These are phyloP conservation scores for Acanthosoma haemorrhoidale DNA, from an alignment of 2,888 invertebrate genomes.

Conservation along the genomic window DNA sequence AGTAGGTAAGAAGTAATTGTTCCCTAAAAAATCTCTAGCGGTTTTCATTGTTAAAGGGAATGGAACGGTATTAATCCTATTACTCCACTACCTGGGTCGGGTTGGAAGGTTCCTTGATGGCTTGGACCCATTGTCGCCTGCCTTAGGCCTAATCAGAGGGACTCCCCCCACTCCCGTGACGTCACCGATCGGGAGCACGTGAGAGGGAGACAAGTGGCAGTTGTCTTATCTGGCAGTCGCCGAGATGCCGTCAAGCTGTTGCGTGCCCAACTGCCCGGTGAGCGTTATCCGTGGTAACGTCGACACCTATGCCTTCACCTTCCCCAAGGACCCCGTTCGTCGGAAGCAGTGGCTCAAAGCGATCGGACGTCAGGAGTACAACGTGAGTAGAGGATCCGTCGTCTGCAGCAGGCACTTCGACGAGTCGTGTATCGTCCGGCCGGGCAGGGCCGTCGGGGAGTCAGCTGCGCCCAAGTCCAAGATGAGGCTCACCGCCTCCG, in stretches of 20 bases:
- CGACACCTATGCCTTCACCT: conserved; percentile 20
- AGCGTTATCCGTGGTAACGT: conserved; percentile 13
- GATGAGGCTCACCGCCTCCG: conserved; percentile 1
- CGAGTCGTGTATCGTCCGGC: not conserved
- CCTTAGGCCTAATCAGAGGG: not conserved
- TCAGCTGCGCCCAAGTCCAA: conserved; percentile 1
- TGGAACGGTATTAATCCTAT: too few species aligned
- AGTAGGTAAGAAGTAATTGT: too few species aligned
- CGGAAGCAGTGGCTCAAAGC: conserved; percentile 16
- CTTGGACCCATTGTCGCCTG: not conserved
- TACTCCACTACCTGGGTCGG: too few species aligned
- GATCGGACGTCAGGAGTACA: conserved; percentile 21
- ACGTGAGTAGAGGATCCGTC: not conserved
- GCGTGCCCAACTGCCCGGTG: conserved; percentile 25
- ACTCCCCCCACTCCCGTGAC: conserved; percentile 15
- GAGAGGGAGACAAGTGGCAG: not conserved
- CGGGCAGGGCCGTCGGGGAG: not conserved
- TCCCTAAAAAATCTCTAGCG: too few species aligned
- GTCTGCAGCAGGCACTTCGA: conserved; percentile 32
- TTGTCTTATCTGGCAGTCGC: conserved; percentile 11
- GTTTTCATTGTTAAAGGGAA: too few species aligned
- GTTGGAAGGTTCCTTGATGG: too few species aligned
- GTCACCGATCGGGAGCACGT: conserved; percentile 20
- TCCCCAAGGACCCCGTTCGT: conserved; percentile 16
- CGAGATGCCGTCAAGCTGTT: conserved; percentile 29